Base-by-base conservation (phyloP, 2,113 vertebrate genomes). In the Cyphomyrus plagiostoma region DNA sequence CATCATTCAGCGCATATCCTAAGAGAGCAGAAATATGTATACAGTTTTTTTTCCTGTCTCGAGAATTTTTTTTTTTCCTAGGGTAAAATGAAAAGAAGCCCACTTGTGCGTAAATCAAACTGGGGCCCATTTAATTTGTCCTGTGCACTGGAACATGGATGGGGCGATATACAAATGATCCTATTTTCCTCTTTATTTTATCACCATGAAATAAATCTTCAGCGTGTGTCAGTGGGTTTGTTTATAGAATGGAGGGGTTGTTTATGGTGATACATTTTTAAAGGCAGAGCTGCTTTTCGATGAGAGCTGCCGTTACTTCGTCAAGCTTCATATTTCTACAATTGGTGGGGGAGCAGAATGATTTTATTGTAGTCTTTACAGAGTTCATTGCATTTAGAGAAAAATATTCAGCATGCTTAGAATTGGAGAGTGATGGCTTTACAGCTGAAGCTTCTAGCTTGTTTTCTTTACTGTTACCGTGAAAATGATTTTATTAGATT, bases 141-240 rank as follows among this genome's bases (percentile, higher is more conserved):
- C 39, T 82, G 56, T 86, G 89, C 87, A 89, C 84, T 85, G 85
- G 48, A 88, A 93, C 87, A 50, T 49, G 89, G 89, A 86, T 87
- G 90, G 83, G 52, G 26, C 74, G 35, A 89, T 82, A 53, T 92
- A 87, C 90, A 89, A 91, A 92, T 91, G 83, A 93, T 91, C 52
- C 23, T 46, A 83, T 77, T 91, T 89, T 93, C 90, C 39, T 90
- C 89, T 93, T 90, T 90, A 91, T 91, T 88, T 91, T 91, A 83
- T 90, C 87, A 89, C 86, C 74, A 83, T 90, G 86, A 88, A 92
- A 92, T 93, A 92, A 91, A 95, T 92, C 89, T 89, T 3, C n/a
- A 13, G 26, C 30, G n/a, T 52, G 23, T 87, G 92, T 91, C 26
- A 53, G 70, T 62, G 83, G 46, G 39, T 30, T 62, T 89, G 90